A percentile compares a stretch with the other conserved stretches of the same genome.
Evolutionary conservation across 2,888 invertebrate species (phyloP).

Genomic region (Eupithecia vulgata): DNA sequence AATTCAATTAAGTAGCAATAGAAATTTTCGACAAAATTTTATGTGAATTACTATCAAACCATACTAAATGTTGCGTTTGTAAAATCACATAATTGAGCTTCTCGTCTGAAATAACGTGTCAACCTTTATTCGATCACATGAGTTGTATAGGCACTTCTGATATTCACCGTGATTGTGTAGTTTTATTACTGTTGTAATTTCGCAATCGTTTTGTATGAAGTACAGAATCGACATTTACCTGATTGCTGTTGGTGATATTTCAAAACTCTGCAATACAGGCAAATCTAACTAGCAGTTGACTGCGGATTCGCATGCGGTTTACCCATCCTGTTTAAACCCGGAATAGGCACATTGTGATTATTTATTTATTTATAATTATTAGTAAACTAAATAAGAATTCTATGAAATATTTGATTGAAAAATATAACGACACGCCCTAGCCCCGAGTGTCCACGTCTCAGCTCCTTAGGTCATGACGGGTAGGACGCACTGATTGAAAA

Average conservation of each 20-base stretch:
- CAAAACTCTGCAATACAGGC: background rate
- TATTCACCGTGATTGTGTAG: background rate
- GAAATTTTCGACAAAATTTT: background rate
- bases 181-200: slow-evolving; percentile 2
- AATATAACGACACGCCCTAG: too few species aligned
- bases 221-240: background rate
- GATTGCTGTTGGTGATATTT: background rate
- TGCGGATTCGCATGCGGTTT: background rate
- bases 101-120: background rate
- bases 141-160: background rate
- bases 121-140: background rate
- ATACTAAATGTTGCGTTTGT: background rate
- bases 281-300: background rate
- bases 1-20: background rate
- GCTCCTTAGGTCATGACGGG: too few species aligned
- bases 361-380: too few species aligned
- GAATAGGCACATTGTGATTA: background rate
- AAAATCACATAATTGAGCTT: background rate
- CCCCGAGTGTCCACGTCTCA: too few species aligned
- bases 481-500: too few species aligned
- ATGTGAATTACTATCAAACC: background rate
- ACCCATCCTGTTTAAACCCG: background rate
- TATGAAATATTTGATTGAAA: too few species aligned
- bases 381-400: too few species aligned
- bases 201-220: background rate